Evolutionary conservation across 2,888 invertebrate genomes (phyloP).

Genomic region (Bombyx huttoni): DNA sequence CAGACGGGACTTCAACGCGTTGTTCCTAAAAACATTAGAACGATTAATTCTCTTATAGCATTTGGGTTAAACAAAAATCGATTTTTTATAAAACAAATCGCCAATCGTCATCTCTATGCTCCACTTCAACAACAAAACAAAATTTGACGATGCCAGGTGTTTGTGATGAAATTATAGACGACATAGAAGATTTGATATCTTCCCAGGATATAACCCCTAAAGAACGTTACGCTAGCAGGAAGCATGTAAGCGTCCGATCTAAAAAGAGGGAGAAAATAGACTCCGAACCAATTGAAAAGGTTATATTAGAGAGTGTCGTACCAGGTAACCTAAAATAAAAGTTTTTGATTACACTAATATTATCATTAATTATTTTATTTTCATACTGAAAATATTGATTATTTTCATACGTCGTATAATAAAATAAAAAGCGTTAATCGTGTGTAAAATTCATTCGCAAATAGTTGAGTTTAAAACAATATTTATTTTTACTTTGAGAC

Average conservation of each 20-base stretch:
- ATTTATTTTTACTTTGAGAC: too few relatives aligned
- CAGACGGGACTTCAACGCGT: too few relatives aligned
- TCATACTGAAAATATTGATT: too few relatives aligned
- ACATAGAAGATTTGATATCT: slow-evolving; percentile 88
- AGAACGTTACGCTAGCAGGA: slow-evolving; percentile 80
- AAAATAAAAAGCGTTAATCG: too few relatives aligned
- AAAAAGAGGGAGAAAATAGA: slow-evolving; percentile 56
- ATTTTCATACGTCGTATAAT: too few relatives aligned
- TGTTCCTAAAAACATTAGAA: too few relatives aligned
- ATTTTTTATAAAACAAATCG: neutral
- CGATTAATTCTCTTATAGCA: too few relatives aligned
- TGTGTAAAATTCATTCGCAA: too few relatives aligned
- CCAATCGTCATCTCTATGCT: slow-evolving; percentile 10
- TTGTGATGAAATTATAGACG: slow-evolving; percentile 81
- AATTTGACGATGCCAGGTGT: slow-evolving; percentile 64
- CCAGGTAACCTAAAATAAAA: slow-evolving; percentile 61
- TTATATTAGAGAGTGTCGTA: slow-evolving; percentile 72
- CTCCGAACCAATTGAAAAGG: slow-evolving; percentile 47
- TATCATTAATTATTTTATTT: too few relatives aligned
- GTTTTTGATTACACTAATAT: too few relatives aligned
- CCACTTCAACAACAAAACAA: slow-evolving; percentile 9
- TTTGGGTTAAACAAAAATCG: neutral
- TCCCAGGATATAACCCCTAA: slow-evolving; percentile 85
- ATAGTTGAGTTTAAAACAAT: too few relatives aligned
- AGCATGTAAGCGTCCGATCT: slow-evolving; percentile 77